Base-by-base conservation (phyloP, 2,113 vertebrate species). In the Caretta caretta region DNA sequence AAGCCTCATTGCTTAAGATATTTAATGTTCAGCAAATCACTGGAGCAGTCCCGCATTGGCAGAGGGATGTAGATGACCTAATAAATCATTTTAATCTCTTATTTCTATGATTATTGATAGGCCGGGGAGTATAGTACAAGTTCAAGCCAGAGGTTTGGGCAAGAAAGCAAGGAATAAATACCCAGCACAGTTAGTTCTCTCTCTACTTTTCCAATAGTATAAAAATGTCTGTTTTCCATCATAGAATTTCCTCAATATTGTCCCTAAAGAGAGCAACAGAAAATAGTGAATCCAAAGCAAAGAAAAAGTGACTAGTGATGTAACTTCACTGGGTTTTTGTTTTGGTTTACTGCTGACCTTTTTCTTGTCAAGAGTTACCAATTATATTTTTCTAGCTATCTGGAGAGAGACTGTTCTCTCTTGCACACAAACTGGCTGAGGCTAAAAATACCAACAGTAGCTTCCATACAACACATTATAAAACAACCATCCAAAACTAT, bases 31-130 rank as follows among this genome's bases (percentile, higher is more conserved):
- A 4, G 46, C 79, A 89, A 29, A 75, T n/a, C 69, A 22, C 0
- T 0, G 59, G 59, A 35, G 59, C 29, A 72, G 14, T 35, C 65
- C 65, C 19, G 62, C 0, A 0, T 0, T 72, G 75, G 90, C 53
- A 87, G 76, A 85, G 88, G 53, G 65, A 78, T 65, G 5, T 10
- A 83, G 59, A 75, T 42, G 29, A 54, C 5, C 10, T 6, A 46
- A 29, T 3, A 17, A 24, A 9, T 53, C 5, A 57, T 50, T 75
- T 59, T 50, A 31, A 10, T 24, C 25, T 48, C 42, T 78, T 78
- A 78, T 48, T 35, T 81, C 51, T 53, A 81, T n/a, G 59, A 3
- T 92, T 75, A 69, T 51, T 6, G 3, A 3, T 10, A 42, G 56
- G 85, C 3, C 27, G 50, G 42, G 42, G 27, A 48, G 50, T 19